Percentiles rank a stretch among this genome's conserved stretches.
Evolutionary conservation across 1,140 invertebrate species (phyloP).

Genomic region (Sitobion miscanthi): DNA sequence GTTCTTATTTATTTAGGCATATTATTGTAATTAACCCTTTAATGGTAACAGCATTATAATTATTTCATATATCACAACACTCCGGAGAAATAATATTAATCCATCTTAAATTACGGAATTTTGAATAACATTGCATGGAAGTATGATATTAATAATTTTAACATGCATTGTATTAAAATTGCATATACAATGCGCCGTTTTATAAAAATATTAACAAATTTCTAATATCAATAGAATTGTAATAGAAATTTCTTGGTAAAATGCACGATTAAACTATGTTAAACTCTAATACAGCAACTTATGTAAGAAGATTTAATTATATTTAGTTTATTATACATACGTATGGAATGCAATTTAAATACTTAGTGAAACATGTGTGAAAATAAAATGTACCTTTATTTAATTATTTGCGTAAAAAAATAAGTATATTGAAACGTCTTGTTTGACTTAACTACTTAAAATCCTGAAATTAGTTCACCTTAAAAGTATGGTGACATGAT

Average conservation of each 20-base stretch:
- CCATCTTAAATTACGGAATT: background rate
- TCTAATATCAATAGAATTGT: too few relatives aligned
- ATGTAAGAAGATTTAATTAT: too few relatives aligned
- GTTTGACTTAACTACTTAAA: too few relatives aligned
- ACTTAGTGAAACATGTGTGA: too few relatives aligned
- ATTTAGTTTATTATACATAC: background rate
- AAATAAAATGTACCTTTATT: too few relatives aligned
- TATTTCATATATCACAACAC: background rate
- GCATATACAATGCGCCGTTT: background rate
- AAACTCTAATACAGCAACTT: background rate
- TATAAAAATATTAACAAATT: background rate
- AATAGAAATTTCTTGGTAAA: background rate
- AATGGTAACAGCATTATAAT: background rate
- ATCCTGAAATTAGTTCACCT: too few relatives aligned
- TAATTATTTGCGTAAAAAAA: too few relatives aligned
- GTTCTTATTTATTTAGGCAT: background rate
- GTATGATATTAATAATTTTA: background rate
- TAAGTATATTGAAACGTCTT: too few relatives aligned
- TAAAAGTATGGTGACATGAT: too few relatives aligned
- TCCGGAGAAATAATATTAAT: background rate
- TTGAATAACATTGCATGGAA: background rate
- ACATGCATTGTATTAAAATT: background rate
- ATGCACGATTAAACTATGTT: background rate
- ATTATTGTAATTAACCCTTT: background rate
- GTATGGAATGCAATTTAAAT: too few relatives aligned